Evolutionary conservation across 2,888 invertebrate genomes (phyloP).

Genomic region (Diplazon laetatorius): DNA sequence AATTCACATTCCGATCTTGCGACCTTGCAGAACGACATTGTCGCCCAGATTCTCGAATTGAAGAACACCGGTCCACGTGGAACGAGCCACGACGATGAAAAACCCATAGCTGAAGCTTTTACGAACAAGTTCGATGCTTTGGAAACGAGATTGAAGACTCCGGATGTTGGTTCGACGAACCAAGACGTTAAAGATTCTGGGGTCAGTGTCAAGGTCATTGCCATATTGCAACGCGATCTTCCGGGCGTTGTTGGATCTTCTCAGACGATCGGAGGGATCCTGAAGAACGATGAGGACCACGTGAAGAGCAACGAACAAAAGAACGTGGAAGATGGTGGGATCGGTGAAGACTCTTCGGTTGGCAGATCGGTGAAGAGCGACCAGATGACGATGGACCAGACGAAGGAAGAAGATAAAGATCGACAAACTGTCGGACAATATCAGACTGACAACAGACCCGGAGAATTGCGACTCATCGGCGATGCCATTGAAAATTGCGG

Average conservation of each 20-base stretch:
- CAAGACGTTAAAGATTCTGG: not conserved
- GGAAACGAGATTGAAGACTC: constrained; percentile 16
- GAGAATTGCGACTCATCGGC: constrained; percentile 86
- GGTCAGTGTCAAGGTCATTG: constrained; percentile 43
- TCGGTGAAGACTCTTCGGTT: too few relatives aligned
- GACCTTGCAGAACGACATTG: constrained; percentile 51
- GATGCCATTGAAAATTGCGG: constrained; percentile 89
- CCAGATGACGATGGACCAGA: too few relatives aligned
- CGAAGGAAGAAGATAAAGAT: too few relatives aligned
- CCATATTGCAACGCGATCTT: constrained; percentile 40
- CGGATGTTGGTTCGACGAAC: constrained; percentile 30
- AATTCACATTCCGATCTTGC: constrained; percentile 46
- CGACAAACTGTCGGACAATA: too few relatives aligned
- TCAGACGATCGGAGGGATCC: constrained; percentile 10
- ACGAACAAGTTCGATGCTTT: too few relatives aligned
- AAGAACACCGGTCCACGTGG: constrained; percentile 47
- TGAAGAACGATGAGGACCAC: constrained; percentile 9
- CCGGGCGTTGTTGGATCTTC: constrained; percentile 9
- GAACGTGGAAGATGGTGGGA: constrained; percentile 3
- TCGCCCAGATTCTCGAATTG: constrained; percentile 71
- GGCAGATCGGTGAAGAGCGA: too few relatives aligned
- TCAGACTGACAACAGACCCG: constrained; percentile 46
- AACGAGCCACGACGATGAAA: constrained; percentile 43
- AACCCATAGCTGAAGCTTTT: too few relatives aligned
- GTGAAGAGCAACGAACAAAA: not conserved